These are phyloP conservation scores for Polypterus senegalus DNA, from an alignment of 2,113 vertebrate genomes.

Conservation along the genomic window DNA sequence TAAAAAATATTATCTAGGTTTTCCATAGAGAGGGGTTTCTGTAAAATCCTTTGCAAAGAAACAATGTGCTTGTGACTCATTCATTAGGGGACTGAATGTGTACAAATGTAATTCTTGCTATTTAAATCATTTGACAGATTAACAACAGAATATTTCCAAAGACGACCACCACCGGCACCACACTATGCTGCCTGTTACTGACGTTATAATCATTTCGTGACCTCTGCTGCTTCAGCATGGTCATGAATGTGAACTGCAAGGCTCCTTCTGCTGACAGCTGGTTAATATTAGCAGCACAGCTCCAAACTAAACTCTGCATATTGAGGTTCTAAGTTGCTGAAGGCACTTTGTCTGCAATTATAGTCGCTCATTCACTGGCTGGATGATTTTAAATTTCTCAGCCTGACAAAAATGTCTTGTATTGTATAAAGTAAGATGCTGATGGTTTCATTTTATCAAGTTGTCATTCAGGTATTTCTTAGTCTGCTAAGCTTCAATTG, in stretches of 20 bases:
- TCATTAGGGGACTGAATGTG: too few relatives aligned
- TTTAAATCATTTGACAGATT: too few relatives aligned
- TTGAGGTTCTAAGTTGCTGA: not conserved
- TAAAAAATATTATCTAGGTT: too few relatives aligned
- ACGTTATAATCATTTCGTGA: constrained; percentile 35
- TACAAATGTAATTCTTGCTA: too few relatives aligned
- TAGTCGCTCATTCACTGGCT: constrained; percentile 30
- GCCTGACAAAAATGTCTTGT: not conserved
- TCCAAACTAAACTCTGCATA: not conserved
- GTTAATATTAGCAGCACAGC: not conserved
- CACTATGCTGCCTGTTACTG: not conserved
- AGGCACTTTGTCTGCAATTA: not conserved
- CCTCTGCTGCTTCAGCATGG: constrained; percentile 34
- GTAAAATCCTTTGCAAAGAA: too few relatives aligned
- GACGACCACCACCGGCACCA: too few relatives aligned
- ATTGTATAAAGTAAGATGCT: constrained; percentile 30
- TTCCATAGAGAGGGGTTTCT: too few relatives aligned
- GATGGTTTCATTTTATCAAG: constrained; percentile 46
- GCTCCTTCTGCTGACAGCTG: not conserved
- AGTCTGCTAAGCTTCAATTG: constrained; percentile 27
- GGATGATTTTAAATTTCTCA: constrained; percentile 19
- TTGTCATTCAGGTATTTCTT: constrained; percentile 41
- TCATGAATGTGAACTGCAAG: constrained; percentile 4
- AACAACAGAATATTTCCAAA: too few relatives aligned
- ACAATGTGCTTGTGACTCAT: too few relatives aligned